These are phyloP conservation scores for Uria lomvia DNA, from an alignment of 2,113 vertebrate species.

Conservation along the genomic window DNA sequence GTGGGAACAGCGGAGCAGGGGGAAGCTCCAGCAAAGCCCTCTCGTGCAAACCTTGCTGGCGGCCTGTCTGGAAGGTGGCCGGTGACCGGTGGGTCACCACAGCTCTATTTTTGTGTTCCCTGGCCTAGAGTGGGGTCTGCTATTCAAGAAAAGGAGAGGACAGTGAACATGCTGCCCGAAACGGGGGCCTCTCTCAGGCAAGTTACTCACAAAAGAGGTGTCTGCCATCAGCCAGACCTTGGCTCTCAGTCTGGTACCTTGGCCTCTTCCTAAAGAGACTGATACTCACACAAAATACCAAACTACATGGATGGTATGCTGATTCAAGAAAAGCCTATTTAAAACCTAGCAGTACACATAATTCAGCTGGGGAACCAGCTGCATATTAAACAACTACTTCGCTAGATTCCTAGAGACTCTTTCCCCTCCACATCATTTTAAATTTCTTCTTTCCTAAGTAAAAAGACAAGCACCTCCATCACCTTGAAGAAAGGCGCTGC, in stretches of 20 bases:
- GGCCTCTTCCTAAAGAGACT: background rate
- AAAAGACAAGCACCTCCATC: background rate
- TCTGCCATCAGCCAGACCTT: fast-evolving
- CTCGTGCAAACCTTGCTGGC: background rate
- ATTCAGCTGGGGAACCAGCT: background rate
- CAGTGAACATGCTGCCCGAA: background rate
- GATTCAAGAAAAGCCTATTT: background rate
- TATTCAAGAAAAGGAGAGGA: background rate
- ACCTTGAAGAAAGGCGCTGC: fast-evolving
- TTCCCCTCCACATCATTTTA: background rate
- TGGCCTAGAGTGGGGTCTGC: background rate
- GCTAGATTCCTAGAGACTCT: background rate
- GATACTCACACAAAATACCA: fast-evolving
- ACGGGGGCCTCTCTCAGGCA: fast-evolving
- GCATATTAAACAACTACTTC: background rate
- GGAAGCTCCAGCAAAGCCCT: background rate
- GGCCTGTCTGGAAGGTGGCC: fast-evolving
- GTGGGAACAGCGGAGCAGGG: background rate
- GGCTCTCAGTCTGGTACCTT: background rate
- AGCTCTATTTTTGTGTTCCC: background rate
- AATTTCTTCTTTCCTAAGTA: background rate
- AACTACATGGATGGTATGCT: background rate
- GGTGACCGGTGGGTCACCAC: background rate
- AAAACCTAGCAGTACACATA: background rate
- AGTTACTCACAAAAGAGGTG: background rate